phyloP scores from a whole-genome alignment of 2,797 vertebrate species.

The Smutsia gigantea region DNA sequence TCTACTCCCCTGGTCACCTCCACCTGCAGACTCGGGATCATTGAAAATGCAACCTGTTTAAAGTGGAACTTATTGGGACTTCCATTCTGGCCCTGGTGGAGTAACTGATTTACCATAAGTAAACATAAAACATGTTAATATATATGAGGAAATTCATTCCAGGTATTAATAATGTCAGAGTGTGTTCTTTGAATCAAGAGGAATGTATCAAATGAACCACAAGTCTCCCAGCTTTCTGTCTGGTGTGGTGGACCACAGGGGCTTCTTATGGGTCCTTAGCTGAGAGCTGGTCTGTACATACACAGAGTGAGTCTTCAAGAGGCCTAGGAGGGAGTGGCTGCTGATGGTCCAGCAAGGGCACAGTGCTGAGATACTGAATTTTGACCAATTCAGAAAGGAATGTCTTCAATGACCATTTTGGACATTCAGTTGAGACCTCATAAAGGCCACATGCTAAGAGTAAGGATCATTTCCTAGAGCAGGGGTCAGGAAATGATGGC shows the following conservation, averaged over 20 bases:
- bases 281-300: background rate
- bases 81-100: background rate
- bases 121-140: background rate
- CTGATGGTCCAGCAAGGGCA: background rate
- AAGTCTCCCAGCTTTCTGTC: background rate
- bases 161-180: background rate
- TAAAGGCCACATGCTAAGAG: background rate
- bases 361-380: background rate
- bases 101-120: background rate
- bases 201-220: background rate
- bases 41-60: background rate
- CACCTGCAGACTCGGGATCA: background rate
- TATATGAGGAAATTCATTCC: background rate
- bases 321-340: background rate
- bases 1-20: background rate
- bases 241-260: background rate
- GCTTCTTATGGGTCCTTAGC: background rate
- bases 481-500: background rate
- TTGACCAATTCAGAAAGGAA: background rate
- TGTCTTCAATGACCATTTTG: background rate
- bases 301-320: background rate
- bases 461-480: background rate
- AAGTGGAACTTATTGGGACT: background rate
- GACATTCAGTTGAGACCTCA: background rate
- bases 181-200: background rate